These are phyloP conservation scores for Drosophila meridiana DNA, from an alignment of 2,888 invertebrate species.

Conservation along the genomic window DNA sequence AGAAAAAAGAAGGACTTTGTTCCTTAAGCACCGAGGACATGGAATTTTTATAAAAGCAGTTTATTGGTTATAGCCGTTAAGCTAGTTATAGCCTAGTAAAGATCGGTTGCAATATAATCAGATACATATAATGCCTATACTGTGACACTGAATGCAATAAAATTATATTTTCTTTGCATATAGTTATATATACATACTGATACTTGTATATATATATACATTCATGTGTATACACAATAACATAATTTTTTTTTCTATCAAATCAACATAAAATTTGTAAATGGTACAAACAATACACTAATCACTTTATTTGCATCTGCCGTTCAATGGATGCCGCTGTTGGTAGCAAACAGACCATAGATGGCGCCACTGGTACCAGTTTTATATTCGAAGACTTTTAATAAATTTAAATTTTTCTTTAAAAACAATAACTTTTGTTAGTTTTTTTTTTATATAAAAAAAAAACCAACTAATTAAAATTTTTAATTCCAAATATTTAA, in stretches of 20 bases:
- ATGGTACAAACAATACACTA: neutral
- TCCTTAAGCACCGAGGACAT: no score
- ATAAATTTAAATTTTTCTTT: no score
- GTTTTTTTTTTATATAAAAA: no score
- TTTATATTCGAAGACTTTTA: neutral
- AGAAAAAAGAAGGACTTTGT: neutral
- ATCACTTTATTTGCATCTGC: neutral
- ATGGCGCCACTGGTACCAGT: slow-evolving; percentile 32
- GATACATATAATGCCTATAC: neutral
- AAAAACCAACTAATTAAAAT: neutral
- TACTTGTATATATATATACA: neutral
- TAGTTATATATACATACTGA: neutral
- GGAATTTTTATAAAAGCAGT: no score
- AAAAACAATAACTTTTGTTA: no score
- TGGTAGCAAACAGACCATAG: neutral
- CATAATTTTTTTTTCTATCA: no score
- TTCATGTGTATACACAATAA: no score
- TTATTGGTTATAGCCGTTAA: no score
- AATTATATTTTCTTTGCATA: neutral
- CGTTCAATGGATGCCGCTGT: slow-evolving; percentile 5
- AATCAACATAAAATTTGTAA: neutral
- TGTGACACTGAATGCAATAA: neutral
- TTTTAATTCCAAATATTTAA: no score
- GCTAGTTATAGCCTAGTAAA: neutral
- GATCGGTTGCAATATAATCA: neutral